phyloP scores from a whole-genome alignment of 2,888 invertebrate genomes.

The Drosophila bunnanda region DNA sequence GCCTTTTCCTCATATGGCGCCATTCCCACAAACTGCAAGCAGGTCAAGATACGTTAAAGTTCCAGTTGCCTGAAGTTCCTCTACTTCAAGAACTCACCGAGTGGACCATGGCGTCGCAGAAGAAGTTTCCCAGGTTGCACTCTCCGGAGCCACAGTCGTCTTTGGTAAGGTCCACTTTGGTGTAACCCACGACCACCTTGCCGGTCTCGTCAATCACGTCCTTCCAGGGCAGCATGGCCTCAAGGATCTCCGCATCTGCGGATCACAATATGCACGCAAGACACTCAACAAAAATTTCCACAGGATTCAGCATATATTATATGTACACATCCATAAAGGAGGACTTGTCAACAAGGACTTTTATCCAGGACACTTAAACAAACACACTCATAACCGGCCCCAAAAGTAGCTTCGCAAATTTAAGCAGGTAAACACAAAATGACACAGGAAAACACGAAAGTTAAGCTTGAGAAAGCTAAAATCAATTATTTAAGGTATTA shows the following conservation, averaged over 20 bases:
- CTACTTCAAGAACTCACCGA: constrained; percentile 85
- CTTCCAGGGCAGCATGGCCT: constrained; percentile 87
- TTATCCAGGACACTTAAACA: background rate
- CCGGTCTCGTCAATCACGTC: constrained; percentile 86
- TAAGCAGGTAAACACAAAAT: background rate
- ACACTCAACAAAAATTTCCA: background rate
- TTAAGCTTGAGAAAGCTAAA: background rate
- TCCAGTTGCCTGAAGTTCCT: too few relatives aligned
- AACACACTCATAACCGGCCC: background rate
- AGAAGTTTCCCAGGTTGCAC: constrained; percentile 90
- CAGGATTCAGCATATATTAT: background rate
- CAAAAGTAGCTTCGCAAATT: background rate
- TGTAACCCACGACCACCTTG: constrained; percentile 86
- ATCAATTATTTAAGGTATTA: background rate
- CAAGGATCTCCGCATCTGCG: constrained; percentile 87
- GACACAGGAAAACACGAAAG: background rate
- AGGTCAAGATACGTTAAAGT: background rate
- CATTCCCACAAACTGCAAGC: constrained; percentile 67
- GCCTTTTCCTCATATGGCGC: constrained; percentile 82
- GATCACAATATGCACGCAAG: constrained; percentile 20
- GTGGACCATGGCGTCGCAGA: constrained; percentile 90
- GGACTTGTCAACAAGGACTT: background rate
- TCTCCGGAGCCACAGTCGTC: constrained; percentile 87
- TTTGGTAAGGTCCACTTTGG: constrained; percentile 86
- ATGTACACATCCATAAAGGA: background rate